Percentiles rank a stretch among this genome's conserved stretches.
Conservation (phyloP, 2,113 vertebrate genomes). For the Montifringilla adamsi region DNA sequence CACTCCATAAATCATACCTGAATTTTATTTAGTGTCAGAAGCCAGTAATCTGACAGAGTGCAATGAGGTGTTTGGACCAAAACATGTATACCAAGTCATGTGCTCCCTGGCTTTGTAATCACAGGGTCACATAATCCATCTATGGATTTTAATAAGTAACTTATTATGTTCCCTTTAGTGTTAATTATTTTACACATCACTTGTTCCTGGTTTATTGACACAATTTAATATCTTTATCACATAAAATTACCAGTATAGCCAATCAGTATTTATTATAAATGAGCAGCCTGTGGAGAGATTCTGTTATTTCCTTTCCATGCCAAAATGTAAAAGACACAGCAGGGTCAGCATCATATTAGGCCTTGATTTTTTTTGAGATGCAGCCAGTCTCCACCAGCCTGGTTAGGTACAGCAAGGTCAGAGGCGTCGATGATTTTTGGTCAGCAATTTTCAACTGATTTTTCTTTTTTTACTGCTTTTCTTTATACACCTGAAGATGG, state of each 20-base stretch:
- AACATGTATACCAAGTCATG: constrained; percentile 72
- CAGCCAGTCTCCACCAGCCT: background rate
- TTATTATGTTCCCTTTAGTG: constrained; percentile 80
- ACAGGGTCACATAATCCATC: constrained; percentile 78
- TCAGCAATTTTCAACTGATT: background rate
- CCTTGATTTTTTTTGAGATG: background rate
- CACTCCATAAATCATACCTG: constrained; percentile 74
- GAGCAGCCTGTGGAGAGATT: background rate
- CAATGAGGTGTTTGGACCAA: constrained; percentile 76
- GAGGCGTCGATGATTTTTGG: background rate
- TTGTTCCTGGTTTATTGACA: constrained; percentile 62
- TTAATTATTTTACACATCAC: constrained; percentile 83
- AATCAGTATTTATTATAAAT: constrained; percentile 19
- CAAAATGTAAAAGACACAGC: constrained; percentile 14
- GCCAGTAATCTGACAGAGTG: constrained; percentile 72
- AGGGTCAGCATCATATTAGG: background rate
- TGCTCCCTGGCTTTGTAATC: constrained; percentile 74
- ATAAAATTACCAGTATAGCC: constrained; percentile 39
- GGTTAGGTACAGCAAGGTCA: background rate
- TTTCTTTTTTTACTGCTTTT: background rate
- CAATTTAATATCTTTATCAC: constrained; percentile 58
- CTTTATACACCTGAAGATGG: background rate
- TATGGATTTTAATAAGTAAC: constrained; percentile 90
- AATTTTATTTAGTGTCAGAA: constrained; percentile 74
- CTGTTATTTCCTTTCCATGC: background rate